A percentile compares a stretch with the other conserved stretches of the same genome.
phyloP scores from a whole-genome alignment of 2,113 vertebrate species.

The Poecile atricapillus region DNA sequence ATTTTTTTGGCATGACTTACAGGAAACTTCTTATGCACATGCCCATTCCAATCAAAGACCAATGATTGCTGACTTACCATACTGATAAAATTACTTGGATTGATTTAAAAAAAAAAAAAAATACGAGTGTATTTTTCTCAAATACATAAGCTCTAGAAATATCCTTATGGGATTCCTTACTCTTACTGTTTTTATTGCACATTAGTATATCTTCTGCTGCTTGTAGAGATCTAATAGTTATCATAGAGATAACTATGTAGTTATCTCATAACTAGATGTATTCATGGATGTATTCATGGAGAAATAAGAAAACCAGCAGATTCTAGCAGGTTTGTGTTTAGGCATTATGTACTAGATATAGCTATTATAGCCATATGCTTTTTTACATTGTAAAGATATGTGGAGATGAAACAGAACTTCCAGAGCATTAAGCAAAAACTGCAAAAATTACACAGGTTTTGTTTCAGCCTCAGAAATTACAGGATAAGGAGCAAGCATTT shows the following conservation, averaged over 20 bases:
- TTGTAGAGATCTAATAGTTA: background rate
- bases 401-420: background rate
- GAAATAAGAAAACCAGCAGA: background rate
- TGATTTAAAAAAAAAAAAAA: background rate
- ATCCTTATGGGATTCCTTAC: background rate
- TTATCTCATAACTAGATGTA: background rate
- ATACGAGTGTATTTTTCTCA: background rate
- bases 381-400: background rate
- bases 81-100: background rate
- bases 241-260: no score
- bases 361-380: background rate
- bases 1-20: background rate
- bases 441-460: background rate
- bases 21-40: background rate
- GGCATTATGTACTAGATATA: background rate
- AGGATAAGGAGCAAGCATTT: background rate
- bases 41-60: background rate
- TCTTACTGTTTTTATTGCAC: background rate
- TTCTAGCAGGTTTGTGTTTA: background rate
- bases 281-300: background rate
- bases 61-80: background rate
- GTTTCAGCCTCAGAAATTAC: background rate
- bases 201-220: background rate
- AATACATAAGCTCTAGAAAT: background rate
- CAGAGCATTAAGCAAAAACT: background rate